These are phyloP conservation scores for Zaprionus vittiger DNA, from an alignment of 1,140 invertebrate species.

Conservation along the genomic window DNA sequence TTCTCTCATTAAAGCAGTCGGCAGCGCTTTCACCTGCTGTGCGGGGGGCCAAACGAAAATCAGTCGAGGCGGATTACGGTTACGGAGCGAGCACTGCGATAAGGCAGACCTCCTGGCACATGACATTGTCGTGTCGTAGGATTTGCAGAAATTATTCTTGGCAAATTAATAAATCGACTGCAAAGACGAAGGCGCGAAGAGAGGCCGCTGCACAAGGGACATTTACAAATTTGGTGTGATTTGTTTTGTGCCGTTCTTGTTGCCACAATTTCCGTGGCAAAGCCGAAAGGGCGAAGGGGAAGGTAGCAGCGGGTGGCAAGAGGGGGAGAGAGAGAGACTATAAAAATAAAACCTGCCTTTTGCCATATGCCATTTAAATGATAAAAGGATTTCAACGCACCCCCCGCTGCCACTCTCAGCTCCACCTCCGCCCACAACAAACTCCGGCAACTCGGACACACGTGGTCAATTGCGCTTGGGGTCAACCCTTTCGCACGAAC, in stretches of 20 bases:
- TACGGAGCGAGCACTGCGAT: slow-evolving; percentile 5
- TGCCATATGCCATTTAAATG: slow-evolving; percentile 83
- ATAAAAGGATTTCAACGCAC: slow-evolving; percentile 73
- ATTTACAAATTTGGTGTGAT: slow-evolving; percentile 76
- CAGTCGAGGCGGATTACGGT: slow-evolving; percentile 21
- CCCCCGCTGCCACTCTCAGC: background rate
- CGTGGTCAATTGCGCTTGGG: slow-evolving; percentile 82
- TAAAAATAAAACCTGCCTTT: slow-evolving; percentile 81
- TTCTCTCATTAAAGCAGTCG: background rate
- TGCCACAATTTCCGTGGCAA: slow-evolving; percentile 57
- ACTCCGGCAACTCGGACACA: slow-evolving; percentile 58
- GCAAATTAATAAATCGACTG: slow-evolving; percentile 75
- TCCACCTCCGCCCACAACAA: slow-evolving; percentile 39
- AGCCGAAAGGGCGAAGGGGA: background rate
- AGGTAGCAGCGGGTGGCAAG: background rate
- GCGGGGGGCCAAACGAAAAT: slow-evolving; percentile 1
- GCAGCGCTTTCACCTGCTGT: slow-evolving; percentile 61
- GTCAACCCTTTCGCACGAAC: slow-evolving; percentile 80
- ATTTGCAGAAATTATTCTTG: slow-evolving; percentile 48
- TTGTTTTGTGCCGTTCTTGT: slow-evolving; percentile 55
- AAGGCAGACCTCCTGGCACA: slow-evolving; percentile 14
- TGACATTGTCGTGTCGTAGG: slow-evolving; percentile 34
- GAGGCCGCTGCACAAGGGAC: slow-evolving; percentile 61
- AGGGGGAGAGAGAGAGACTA: slow-evolving; percentile 31
- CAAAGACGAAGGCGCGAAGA: slow-evolving; percentile 21